These are phyloP conservation scores for Zaprionus obscuricornis DNA, from an alignment of 2,888 invertebrate genomes.

Conservation along the genomic window DNA sequence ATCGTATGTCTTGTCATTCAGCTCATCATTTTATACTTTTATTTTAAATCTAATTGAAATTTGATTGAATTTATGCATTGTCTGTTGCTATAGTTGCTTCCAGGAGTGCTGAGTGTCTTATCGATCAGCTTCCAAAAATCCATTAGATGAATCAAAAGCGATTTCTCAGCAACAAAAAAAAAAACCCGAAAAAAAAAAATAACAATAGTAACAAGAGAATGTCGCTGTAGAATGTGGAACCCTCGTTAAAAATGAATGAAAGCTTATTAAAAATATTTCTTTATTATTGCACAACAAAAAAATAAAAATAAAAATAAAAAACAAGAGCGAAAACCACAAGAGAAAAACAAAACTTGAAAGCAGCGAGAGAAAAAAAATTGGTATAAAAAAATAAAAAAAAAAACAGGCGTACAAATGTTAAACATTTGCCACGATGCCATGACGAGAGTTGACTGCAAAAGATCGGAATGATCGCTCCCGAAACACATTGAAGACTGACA, in stretches of 20 bases:
- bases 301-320: constrained; percentile 9
- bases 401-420: constrained; percentile 78
- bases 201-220: constrained; percentile 52
- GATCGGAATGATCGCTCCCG: constrained; percentile 31
- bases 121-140: constrained; percentile 49
- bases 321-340: background rate
- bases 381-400: constrained; percentile 24
- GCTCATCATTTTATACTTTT: too few species aligned
- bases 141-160: constrained; percentile 73
- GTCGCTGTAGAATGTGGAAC: constrained; percentile 71
- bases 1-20: too few species aligned
- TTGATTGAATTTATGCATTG: constrained; percentile 55
- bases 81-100: constrained; percentile 35
- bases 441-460: constrained; percentile 69
- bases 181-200: constrained; percentile 26
- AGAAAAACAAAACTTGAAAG: constrained; percentile 32
- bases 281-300: constrained; percentile 61
- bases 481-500: constrained; percentile 37
- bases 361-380: constrained; percentile 21
- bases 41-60: constrained; percentile 41
- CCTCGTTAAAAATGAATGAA: constrained; percentile 79
- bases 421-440: constrained; percentile 78
- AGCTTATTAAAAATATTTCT: constrained; percentile 79
- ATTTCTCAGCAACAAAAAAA: constrained; percentile 47
- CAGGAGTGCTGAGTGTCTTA: constrained; percentile 62